Conservation (phyloP, 53 echinoderm and acorn worm species). For the Arbacia lixula region DNA sequence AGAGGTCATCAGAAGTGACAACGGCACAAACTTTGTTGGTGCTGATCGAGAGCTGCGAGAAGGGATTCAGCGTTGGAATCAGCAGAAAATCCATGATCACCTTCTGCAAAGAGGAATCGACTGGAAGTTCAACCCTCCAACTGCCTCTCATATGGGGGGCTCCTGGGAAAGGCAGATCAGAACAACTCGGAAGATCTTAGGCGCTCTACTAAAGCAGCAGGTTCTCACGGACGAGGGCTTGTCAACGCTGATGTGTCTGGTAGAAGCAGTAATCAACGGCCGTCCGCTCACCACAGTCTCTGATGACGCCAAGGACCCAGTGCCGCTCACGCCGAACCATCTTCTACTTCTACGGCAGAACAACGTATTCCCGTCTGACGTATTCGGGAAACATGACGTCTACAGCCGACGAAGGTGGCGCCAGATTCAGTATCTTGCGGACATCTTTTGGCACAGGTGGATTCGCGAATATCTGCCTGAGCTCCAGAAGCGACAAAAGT, state of each 20-base stretch:
- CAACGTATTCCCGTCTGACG: conserved; percentile 14
- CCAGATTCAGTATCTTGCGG: conserved; percentile 63
- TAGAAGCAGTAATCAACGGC: conserved; percentile 43
- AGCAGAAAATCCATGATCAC: conserved; percentile 42
- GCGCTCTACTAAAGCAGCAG: conserved; percentile 56
- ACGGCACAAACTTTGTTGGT: conserved; percentile 83
- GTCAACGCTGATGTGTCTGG: conserved; percentile 50
- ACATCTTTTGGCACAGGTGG: conserved; percentile 76
- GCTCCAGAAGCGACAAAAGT: conserved; percentile 62
- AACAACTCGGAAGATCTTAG: conserved; percentile 62
- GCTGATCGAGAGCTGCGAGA: conserved; percentile 65
- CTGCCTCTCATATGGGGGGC: conserved; percentile 76
- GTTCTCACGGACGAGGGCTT: conserved; percentile 59
- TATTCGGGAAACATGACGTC: conserved; percentile 9
- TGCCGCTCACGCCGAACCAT: conserved; percentile 75
- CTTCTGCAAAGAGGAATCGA: conserved; percentile 55
- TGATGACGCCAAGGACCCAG: conserved; percentile 57
- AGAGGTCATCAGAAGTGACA: conserved; percentile 69
- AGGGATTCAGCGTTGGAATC: conserved; percentile 45
- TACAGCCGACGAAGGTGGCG: conserved; percentile 52
- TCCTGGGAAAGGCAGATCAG: conserved; percentile 72
- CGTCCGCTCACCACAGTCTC: conserved; percentile 59
- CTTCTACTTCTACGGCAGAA: conserved; percentile 54
- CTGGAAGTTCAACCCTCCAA: conserved; percentile 78
- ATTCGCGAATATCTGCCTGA: conserved; percentile 55